Evolutionary conservation across 2,113 vertebrate genomes (phyloP).

Genomic region (Chaetorhynchus papuensis): DNA sequence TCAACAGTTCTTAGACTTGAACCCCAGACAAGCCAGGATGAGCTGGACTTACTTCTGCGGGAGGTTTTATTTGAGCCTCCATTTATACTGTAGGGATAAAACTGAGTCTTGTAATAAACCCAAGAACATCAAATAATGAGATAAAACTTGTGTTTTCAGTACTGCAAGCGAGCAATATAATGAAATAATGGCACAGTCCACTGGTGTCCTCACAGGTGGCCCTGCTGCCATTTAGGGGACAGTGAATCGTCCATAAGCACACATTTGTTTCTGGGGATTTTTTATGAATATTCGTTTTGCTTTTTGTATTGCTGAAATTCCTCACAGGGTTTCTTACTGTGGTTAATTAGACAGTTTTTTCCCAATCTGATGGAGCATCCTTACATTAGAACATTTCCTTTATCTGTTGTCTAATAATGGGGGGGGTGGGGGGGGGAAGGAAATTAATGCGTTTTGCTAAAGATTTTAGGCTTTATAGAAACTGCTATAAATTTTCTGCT

Average conservation of each 20-base stretch:
- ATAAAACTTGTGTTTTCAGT: not conserved
- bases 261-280: not conserved
- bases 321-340: not conserved
- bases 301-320: not conserved
- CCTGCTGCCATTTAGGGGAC: not conserved
- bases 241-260: not conserved
- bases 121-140: not conserved
- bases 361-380: not conserved
- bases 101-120: not conserved
- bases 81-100: not conserved
- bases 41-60: not conserved
- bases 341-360: not conserved
- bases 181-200: not conserved
- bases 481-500: not conserved
- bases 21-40: not conserved
- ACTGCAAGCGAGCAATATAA: not conserved
- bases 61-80: not conserved
- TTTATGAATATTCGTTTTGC: not conserved
- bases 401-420: not conserved
- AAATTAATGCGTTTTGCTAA: not conserved
- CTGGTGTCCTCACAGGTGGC: not conserved
- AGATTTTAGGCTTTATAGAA: not conserved
- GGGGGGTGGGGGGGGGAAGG: fast-evolving
- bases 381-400: not conserved
- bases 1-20: not conserved